These are phyloP conservation scores for Siderastrea siderea DNA, from an alignment of 92 coral and sea anemone genomes.

Conservation along the genomic window DNA sequence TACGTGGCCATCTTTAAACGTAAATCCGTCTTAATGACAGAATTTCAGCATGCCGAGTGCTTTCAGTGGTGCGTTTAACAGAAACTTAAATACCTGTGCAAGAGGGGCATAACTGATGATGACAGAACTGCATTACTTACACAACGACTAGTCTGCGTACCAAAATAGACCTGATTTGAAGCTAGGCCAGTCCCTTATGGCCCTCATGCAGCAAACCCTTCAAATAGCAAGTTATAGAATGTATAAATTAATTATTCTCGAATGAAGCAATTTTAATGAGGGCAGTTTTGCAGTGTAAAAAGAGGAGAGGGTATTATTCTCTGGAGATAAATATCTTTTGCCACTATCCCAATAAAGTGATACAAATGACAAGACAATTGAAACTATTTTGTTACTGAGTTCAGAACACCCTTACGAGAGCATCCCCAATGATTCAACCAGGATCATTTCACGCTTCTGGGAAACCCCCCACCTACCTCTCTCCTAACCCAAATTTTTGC, in stretches of 20 bases:
- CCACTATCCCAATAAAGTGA: slow-evolving; percentile 29
- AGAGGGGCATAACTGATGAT: not conserved
- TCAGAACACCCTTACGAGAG: not conserved
- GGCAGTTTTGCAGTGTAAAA: slow-evolving; percentile 41
- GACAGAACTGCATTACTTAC: too few species aligned
- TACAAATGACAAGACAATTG: not conserved
- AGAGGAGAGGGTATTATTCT: slow-evolving; percentile 6
- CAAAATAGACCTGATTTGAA: too few species aligned
- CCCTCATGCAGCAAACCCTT: too few species aligned
- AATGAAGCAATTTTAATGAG: slow-evolving; percentile 41
- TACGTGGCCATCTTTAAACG: not conserved
- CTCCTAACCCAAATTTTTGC: too few species aligned
- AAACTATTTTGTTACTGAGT: too few species aligned
- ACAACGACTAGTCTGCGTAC: too few species aligned
- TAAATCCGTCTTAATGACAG: not conserved
- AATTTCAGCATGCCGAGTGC: not conserved
- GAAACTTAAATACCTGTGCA: not conserved
- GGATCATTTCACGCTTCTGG: too few species aligned
- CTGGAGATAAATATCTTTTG: slow-evolving; percentile 41
- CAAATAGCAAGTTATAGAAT: not conserved
- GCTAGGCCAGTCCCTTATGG: too few species aligned
- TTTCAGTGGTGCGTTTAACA: not conserved
- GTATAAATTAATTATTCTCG: slow-evolving; percentile 26
- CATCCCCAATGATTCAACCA: too few species aligned
- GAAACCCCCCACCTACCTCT: too few species aligned